Percentiles rank a stretch among this genome's conserved stretches.
Evolutionary conservation across 2,797 vertebrate species (phyloP).

Genomic region (Anguilla anguilla): DNA sequence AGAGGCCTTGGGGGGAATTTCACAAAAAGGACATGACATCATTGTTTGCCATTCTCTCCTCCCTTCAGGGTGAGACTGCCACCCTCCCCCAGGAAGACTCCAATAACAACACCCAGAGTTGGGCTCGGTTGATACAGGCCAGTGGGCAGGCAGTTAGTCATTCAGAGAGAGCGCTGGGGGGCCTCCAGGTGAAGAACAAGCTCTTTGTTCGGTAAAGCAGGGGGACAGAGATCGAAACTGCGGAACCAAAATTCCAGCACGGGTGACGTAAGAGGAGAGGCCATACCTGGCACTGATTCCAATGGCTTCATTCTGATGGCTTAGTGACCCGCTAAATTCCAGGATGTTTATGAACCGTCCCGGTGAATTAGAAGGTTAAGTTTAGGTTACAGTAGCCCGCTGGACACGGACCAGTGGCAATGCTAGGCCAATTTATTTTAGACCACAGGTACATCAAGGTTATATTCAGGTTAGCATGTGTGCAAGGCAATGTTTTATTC

Average conservation of each 20-base stretch:
- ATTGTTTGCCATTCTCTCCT: constrained; percentile 33
- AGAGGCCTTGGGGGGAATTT: constrained; percentile 27
- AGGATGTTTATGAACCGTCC: constrained; percentile 50
- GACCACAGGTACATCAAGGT: background rate
- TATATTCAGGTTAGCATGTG: background rate
- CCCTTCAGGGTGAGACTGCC: constrained; percentile 16
- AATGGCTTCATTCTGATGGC: constrained; percentile 31
- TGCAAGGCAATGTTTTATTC: too few species aligned
- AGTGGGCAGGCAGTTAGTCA: constrained; percentile 47
- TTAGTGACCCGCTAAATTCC: constrained; percentile 35
- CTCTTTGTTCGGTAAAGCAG: constrained; percentile 42
- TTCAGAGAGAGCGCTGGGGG: constrained; percentile 22
- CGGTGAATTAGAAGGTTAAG: constrained; percentile 43
- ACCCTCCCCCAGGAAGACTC: background rate
- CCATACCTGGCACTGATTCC: background rate
- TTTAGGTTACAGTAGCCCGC: background rate
- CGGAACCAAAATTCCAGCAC: background rate
- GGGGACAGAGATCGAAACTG: constrained; percentile 2
- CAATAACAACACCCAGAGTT: constrained; percentile 1
- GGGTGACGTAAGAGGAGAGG: background rate
- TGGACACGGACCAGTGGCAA: background rate
- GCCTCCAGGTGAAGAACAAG: constrained; percentile 37
- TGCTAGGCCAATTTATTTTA: background rate
- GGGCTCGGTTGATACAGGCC: constrained; percentile 47
- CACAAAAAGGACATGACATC: constrained; percentile 53